phyloP scores from a whole-genome alignment of 92 coral and sea anemone genomes.

The Bergia puertoricense region DNA sequence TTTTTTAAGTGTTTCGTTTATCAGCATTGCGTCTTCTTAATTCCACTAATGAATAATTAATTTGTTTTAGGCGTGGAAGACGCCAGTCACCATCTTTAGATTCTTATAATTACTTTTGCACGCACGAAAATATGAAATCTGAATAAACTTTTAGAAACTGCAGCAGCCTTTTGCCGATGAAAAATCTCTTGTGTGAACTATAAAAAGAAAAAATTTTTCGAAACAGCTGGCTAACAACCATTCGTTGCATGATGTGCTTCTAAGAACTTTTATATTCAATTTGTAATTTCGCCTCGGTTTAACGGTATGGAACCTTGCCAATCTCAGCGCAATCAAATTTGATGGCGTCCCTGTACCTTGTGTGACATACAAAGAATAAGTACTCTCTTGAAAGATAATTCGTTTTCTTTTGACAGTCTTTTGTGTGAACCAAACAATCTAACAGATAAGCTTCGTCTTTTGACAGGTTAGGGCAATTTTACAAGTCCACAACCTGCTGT shows the following conservation, averaged over 20 bases:
- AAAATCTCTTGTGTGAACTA: too few species aligned
- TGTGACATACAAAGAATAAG: background rate
- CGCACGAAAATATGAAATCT: background rate
- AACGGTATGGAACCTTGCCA: background rate
- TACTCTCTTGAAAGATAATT: background rate
- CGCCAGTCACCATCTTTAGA: background rate
- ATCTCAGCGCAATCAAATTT: background rate
- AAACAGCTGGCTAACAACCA: background rate
- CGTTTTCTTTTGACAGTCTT: background rate
- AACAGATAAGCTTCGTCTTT: background rate
- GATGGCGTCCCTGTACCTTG: background rate
- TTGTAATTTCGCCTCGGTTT: background rate
- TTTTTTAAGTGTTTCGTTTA: background rate
- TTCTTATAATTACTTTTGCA: background rate
- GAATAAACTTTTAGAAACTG: background rate
- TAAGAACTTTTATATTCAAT: background rate
- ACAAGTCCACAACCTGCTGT: constrained; percentile 8
- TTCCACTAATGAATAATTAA: constrained; percentile 7
- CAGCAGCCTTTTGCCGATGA: background rate
- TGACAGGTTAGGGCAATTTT: background rate
- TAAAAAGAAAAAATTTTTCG: too few species aligned
- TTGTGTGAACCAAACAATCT: background rate
- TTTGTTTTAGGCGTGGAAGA: background rate
- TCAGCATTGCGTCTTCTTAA: background rate
- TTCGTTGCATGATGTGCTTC: background rate